Conservation (phyloP, 1,140 invertebrate species). For the Anadara kagoshimensis region DNA sequence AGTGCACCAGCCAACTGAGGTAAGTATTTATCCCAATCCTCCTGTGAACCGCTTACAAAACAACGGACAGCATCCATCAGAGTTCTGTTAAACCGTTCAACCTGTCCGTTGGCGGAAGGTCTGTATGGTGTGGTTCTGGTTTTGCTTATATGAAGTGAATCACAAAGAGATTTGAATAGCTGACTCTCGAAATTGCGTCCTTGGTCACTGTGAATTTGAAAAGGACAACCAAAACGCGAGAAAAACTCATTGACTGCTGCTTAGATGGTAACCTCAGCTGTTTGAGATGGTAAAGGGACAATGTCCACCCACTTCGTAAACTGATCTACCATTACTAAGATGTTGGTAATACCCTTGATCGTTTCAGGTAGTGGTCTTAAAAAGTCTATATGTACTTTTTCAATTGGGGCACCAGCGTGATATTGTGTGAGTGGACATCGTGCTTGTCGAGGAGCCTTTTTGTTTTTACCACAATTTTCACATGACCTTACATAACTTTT, state of each 20-base stretch:
- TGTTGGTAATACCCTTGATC: slow-evolving; percentile 13
- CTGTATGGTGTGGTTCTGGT: slow-evolving; percentile 22
- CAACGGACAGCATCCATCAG: slow-evolving; percentile 19
- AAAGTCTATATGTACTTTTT: slow-evolving; percentile 30
- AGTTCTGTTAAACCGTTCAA: slow-evolving; percentile 25
- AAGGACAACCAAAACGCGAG: slow-evolving; percentile 10
- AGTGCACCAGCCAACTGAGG: slow-evolving; percentile 8
- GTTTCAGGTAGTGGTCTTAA: slow-evolving; percentile 16
- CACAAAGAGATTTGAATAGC: slow-evolving; percentile 16
- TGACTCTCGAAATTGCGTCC: slow-evolving; percentile 28
- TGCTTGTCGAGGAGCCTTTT: background rate
- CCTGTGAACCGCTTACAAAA: slow-evolving; percentile 4
- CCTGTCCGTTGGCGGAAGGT: slow-evolving; percentile 27
- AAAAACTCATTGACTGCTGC: slow-evolving; percentile 22
- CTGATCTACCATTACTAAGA: slow-evolving; percentile 33
- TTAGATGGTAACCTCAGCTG: slow-evolving; percentile 19
- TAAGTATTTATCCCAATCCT: slow-evolving; percentile 20
- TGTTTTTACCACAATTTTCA: slow-evolving; percentile 11
- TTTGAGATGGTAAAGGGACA: slow-evolving; percentile 28
- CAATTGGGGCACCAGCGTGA: slow-evolving; percentile 29
- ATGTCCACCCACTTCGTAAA: slow-evolving; percentile 34
- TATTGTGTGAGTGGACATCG: slow-evolving; percentile 6
- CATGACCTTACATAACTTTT: slow-evolving; percentile 8
- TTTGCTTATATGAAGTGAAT: background rate
- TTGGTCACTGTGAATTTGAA: slow-evolving; percentile 21